Base-by-base conservation (phyloP, 1,140 invertebrate species). In the Lutraria rhynchaena region DNA sequence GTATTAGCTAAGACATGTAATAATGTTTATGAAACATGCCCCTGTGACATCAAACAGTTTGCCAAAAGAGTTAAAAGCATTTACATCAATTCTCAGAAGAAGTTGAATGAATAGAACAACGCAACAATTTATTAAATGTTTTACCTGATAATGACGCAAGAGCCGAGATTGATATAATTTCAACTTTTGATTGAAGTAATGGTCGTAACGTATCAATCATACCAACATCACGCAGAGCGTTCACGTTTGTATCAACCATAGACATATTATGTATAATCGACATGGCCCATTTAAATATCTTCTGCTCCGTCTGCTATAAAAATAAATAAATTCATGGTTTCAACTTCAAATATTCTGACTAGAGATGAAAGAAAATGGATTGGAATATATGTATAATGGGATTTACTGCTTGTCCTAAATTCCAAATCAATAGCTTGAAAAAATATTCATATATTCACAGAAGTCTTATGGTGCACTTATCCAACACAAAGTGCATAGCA, bases 201-300 rank as follows among this genome's bases (percentile, higher is more conserved):
- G 61, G 61, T 65, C 46, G 61, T 5, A 65, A 22, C 3, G 27
- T 46, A 19, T 65, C 3, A 7, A 46, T 27, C 13, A 65, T 24
- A 7, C 41, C 61, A 5, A 15, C 33, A 44, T 17, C 41, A 33
- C 61, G 17, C 9, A 65, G 19, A 15, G 17, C 33, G 5, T 24
- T 37, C 27, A 65, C 41, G 24, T 65, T 65, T 46, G 61, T 3
- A 22, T 65, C 61, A 19, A 33, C n/a, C 61, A 65, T 65, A 1
- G 61, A 44, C 41, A 65, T 9, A 33, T 65, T 65, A 19, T 65
- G 61, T 19, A 65, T 65, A 24, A 65, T 65, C 1, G 61, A 65
- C 22, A 44, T 3, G 5, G 17, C 33, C 2, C 9, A 46, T 9
- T 65, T 35, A 11, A 65, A 33, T 24, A 65, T 22, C 29, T 22